Evolutionary conservation across 2,888 invertebrate species (phyloP).

Genomic region (Sarcophaga carnaria): DNA sequence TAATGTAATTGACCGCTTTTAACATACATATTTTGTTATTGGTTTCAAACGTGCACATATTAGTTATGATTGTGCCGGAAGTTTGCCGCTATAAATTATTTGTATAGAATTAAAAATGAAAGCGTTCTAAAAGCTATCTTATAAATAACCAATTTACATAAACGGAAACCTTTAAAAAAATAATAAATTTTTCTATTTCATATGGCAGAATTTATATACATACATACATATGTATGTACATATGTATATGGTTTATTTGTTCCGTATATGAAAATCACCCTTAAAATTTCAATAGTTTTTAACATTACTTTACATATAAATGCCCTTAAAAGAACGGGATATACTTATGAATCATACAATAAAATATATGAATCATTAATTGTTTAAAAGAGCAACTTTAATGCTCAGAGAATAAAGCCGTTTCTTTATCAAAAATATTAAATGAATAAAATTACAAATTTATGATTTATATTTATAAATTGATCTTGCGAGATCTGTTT

Average conservation of each 20-base stretch:
- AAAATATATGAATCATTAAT: background rate
- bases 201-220: no score
- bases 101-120: constrained; percentile 35
- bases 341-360: background rate
- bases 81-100: constrained; percentile 38
- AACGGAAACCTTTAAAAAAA: background rate
- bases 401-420: no score
- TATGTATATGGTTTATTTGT: background rate
- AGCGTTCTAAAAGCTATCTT: background rate
- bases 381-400: background rate
- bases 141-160: background rate
- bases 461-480: no score
- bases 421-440: no score
- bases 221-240: no score
- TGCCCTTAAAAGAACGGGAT: no score
- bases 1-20: constrained; percentile 18
- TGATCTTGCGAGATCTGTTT: no score
- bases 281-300: background rate
- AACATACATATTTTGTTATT: constrained; percentile 19
- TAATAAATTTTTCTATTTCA: background rate
- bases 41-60: constrained; percentile 17
- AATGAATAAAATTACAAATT: no score
- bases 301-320: no score
- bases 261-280: background rate
- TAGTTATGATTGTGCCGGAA: constrained; percentile 45